Evolutionary conservation across 2,797 vertebrate genomes (phyloP).

Genomic region (Poeciliopsis paucimaculata): DNA sequence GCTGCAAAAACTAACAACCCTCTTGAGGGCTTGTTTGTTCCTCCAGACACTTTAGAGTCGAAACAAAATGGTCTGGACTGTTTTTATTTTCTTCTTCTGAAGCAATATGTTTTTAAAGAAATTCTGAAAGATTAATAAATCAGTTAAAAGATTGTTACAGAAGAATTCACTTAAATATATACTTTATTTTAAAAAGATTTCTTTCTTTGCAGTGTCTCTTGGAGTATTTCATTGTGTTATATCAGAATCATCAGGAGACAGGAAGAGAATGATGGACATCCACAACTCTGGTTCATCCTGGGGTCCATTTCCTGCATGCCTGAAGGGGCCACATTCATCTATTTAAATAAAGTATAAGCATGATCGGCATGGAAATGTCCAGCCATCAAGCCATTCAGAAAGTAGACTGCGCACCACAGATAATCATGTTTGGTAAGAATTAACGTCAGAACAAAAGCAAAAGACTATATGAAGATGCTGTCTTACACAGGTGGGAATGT

Average conservation of each 20-base stretch:
- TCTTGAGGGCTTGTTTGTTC: neutral
- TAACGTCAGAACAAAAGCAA: neutral
- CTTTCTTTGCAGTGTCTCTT: neutral
- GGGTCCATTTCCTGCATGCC: neutral
- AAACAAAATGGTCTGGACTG: neutral
- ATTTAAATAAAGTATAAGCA: neutral
- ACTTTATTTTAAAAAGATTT: neutral
- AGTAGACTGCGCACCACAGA: neutral
- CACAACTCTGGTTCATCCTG: neutral
- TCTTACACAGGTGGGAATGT: neutral
- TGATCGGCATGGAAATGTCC: neutral
- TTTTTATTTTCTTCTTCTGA: neutral
- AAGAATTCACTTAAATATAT: neutral
- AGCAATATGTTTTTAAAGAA: neutral
- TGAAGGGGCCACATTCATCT: neutral
- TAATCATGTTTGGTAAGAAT: neutral
- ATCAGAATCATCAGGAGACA: neutral
- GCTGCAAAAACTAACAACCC: neutral
- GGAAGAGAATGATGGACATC: neutral
- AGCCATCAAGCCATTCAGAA: neutral
- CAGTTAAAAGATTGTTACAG: neutral
- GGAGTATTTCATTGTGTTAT: neutral
- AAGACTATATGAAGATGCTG: neutral
- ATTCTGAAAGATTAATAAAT: neutral
- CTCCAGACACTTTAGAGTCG: neutral